Evolutionary conservation across 2,113 vertebrate species (phyloP).

Genomic region (Melanostigma gelatinosum): DNA sequence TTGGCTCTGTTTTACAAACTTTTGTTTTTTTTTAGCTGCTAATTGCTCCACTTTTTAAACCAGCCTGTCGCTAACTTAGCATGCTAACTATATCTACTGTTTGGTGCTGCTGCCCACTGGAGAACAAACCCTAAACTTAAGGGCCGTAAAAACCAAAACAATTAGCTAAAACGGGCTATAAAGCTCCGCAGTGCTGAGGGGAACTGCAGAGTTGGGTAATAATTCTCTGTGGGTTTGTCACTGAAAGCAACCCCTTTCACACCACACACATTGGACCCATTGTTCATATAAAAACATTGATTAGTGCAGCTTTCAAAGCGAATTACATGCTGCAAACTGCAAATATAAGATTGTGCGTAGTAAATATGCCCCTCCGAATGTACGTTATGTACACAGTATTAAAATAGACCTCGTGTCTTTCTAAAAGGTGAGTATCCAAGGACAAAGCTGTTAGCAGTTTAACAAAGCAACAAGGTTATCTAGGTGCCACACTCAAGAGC

Average conservation of each 20-base stretch:
- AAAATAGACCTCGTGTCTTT: neutral
- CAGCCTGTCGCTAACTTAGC: neutral
- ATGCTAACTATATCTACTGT: constrained; percentile 2
- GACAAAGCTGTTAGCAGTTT: constrained; percentile 34
- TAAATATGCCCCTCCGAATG: neutral
- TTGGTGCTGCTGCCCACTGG: constrained; percentile 18
- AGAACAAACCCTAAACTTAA: constrained; percentile 41
- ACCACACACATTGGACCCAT: neutral
- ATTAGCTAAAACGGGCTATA: constrained; percentile 45
- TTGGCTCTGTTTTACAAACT: neutral
- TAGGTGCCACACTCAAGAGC: constrained; percentile 31
- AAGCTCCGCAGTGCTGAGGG: constrained; percentile 15
- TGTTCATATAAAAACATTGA: constrained; percentile 26
- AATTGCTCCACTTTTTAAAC: neutral
- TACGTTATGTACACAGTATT: neutral
- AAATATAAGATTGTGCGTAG: neutral
- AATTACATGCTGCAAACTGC: neutral
- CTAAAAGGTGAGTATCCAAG: constrained; percentile 10
- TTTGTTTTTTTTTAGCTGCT: neutral
- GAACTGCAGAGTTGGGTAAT: constrained; percentile 6
- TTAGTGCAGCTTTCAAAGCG: constrained; percentile 12
- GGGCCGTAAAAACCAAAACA: constrained; percentile 43
- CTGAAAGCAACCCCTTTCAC: neutral
- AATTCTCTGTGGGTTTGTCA: constrained; percentile 15
- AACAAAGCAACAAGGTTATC: constrained; percentile 56